phyloP scores from a whole-genome alignment of 64 coral and sea anemone species.

The Trachythela sp. region DNA sequence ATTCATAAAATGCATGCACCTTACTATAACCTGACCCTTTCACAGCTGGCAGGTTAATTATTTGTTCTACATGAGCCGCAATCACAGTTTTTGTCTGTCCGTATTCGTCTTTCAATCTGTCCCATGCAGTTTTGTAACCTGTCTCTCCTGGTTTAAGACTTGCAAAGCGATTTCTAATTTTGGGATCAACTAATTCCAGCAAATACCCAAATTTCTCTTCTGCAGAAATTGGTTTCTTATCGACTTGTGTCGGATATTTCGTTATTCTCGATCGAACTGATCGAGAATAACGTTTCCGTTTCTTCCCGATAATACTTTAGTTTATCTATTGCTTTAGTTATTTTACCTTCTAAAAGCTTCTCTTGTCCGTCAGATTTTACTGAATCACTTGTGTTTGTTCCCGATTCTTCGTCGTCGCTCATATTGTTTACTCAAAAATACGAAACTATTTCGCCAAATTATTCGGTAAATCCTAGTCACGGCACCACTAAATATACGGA shows the following conservation, averaged over 20 bases:
- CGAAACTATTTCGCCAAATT: not conserved
- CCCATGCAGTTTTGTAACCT: slow-evolving; percentile 13
- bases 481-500: slow-evolving; percentile 4
- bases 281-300: too few relatives aligned
- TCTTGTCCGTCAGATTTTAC: not conserved
- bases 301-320: not conserved
- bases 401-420: not conserved
- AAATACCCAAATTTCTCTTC: slow-evolving; percentile 16
- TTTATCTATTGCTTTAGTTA: too few relatives aligned
- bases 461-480: not conserved
- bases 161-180: not conserved
- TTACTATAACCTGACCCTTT: not conserved
- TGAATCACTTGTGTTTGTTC: not conserved
- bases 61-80: not conserved
- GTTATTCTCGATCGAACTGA: not conserved
- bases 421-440: not conserved
- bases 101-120: not conserved
- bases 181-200: slow-evolving; percentile 15
- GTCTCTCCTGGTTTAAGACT: not conserved
- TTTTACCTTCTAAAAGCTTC: too few relatives aligned
- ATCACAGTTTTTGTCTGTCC: not conserved
- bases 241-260: not conserved
- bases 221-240: not conserved
- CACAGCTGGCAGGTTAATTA: not conserved
- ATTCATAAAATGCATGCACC: not conserved